Evolutionary conservation across 1,140 invertebrate species (phyloP).

Genomic region (Bombus waltoni): DNA sequence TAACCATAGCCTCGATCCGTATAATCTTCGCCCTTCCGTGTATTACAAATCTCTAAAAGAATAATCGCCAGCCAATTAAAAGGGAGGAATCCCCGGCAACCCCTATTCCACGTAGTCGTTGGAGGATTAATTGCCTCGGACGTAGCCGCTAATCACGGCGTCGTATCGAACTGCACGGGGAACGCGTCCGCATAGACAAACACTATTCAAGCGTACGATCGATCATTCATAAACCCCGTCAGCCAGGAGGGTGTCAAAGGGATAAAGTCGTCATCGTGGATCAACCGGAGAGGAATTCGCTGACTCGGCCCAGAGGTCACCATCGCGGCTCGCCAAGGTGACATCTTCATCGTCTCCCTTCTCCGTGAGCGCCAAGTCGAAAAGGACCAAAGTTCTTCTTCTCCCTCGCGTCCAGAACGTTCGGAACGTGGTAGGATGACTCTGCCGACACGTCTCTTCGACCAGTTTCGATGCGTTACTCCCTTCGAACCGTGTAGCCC

Average conservation of each 20-base stretch:
- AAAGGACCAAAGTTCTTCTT: constrained; percentile 16
- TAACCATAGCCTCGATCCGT: no score
- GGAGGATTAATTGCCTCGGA: constrained; percentile 36
- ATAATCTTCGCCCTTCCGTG: no score
- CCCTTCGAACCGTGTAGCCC: not conserved
- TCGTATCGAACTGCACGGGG: not conserved
- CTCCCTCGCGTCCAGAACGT: not conserved
- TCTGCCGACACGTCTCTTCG: constrained; percentile 42
- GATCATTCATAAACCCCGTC: constrained; percentile 53
- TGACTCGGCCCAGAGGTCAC: constrained; percentile 59
- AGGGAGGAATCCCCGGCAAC: not conserved
- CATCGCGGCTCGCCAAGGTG: constrained; percentile 66
- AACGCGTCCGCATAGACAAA: constrained; percentile 39
- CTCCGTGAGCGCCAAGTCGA: not conserved
- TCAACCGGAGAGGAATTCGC: constrained; percentile 60
- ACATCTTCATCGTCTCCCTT: constrained; percentile 75
- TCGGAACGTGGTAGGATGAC: constrained; percentile 40
- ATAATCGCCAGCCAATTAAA: not conserved
- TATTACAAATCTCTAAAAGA: no score
- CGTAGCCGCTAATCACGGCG: constrained; percentile 17
- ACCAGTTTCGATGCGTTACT: not conserved
- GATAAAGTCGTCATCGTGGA: constrained; percentile 55
- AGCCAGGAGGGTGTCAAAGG: constrained; percentile 48
- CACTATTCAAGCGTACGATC: constrained; percentile 45
- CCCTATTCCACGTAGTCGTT: not conserved